A percentile compares a stretch with the other conserved stretches of the same genome.
phyloP scores from a whole-genome alignment of 2,888 invertebrate genomes.

The Stenolophus ochropezus region DNA sequence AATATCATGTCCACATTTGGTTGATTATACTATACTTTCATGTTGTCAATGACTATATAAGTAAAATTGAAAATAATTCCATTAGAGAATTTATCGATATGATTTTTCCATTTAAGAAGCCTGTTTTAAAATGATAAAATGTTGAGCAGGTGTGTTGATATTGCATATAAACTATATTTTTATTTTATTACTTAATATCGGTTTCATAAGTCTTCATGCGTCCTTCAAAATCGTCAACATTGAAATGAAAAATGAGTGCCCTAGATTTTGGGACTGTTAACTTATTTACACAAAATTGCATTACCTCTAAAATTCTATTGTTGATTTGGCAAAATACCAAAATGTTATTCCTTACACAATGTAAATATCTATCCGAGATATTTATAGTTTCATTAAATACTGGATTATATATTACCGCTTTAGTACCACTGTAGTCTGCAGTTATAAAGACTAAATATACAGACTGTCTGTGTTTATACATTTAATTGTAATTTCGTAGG shows the following conservation, averaged over 20 bases:
- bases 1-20: too few relatives aligned
- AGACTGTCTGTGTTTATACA: slow-evolving; percentile 33
- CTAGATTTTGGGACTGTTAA: slow-evolving; percentile 14
- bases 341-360: slow-evolving; percentile 41
- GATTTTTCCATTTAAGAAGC: too few relatives aligned
- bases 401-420: slow-evolving; percentile 23
- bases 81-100: too few relatives aligned
- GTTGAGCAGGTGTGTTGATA: too few relatives aligned
- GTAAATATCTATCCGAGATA: slow-evolving; percentile 24
- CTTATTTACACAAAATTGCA: slow-evolving; percentile 39
- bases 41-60: too few relatives aligned
- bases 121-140: too few relatives aligned
- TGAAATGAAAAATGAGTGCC: background rate
- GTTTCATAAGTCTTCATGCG: background rate
- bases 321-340: slow-evolving; percentile 27
- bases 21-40: too few relatives aligned
- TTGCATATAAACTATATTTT: too few relatives aligned
- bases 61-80: too few relatives aligned
- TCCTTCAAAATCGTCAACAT: background rate
- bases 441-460: slow-evolving; percentile 42
- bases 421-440: slow-evolving; percentile 34
- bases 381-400: slow-evolving; percentile 35
- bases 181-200: too few relatives aligned
- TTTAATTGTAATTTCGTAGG: slow-evolving; percentile 31
- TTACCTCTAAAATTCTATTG: slow-evolving; percentile 33